phyloP scores from a whole-genome alignment of 37 sponge, comb jelly and placozoan species.

The Axinella damicornis region DNA sequence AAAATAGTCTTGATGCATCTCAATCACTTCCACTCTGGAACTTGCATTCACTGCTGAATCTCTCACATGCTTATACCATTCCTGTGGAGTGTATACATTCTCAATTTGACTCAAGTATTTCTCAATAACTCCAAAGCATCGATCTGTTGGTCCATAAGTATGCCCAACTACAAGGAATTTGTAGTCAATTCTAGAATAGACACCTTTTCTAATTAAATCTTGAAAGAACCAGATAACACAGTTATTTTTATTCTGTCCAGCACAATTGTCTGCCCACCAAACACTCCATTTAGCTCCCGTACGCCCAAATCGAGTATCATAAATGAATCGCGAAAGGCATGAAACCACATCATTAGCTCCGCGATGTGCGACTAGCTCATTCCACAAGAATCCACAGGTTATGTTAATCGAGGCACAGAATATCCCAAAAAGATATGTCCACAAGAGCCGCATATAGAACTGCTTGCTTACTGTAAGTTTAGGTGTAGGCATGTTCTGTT shows the following conservation, averaged over 20 bases:
- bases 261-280: conserved; percentile 76
- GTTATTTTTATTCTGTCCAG: conserved; percentile 66
- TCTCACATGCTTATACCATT: conserved; percentile 51
- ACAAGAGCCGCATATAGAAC: conserved; percentile 59
- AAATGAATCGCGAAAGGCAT: conserved; percentile 39
- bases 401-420: conserved; percentile 50
- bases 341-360: conserved; percentile 61
- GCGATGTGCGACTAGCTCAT: conserved; percentile 60
- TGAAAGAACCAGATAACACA: conserved; percentile 58
- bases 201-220: conserved; percentile 47
- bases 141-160: conserved; percentile 64
- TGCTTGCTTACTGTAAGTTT: conserved; percentile 68
- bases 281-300: conserved; percentile 63
- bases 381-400: conserved; percentile 65
- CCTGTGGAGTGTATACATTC: conserved; percentile 35
- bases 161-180: conserved; percentile 66
- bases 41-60: conserved; percentile 10
- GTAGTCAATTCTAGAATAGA: conserved; percentile 62
- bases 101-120: conserved; percentile 26
- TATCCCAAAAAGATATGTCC: conserved; percentile 72
- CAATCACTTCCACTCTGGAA: conserved; percentile 38
- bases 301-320: conserved; percentile 29
- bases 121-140: conserved; percentile 23
- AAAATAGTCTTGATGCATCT: conserved; percentile 57
- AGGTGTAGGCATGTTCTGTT: conserved; percentile 67